phyloP scores from a whole-genome alignment of 2,888 invertebrate genomes.

The Ernsta delagoae region DNA sequence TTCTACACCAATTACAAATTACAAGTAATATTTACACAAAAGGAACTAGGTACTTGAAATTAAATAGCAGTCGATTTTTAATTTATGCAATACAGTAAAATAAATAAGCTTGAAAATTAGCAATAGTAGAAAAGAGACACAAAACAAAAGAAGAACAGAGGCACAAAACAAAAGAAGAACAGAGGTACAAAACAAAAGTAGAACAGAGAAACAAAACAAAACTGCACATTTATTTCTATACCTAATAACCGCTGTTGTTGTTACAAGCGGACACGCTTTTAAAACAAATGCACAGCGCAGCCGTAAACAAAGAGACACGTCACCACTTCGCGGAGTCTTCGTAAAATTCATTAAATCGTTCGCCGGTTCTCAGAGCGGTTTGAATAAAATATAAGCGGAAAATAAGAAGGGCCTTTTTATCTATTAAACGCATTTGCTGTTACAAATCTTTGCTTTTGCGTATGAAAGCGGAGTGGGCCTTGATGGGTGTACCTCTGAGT shows the following conservation, averaged over 20 bases:
- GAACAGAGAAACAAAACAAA: not conserved
- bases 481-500: not conserved
- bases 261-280: not conserved
- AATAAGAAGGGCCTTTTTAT: constrained; percentile 76
- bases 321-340: constrained; percentile 51
- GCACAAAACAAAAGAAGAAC: not conserved
- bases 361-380: constrained; percentile 58
- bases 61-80: too few relatives aligned
- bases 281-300: not conserved
- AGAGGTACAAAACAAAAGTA: too few relatives aligned
- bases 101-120: too few relatives aligned
- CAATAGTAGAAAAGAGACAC: too few relatives aligned
- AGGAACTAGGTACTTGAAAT: too few relatives aligned
- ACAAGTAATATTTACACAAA: too few relatives aligned
- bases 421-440: constrained; percentile 78
- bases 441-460: constrained; percentile 66
- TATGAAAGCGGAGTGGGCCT: constrained; percentile 3
- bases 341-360: constrained; percentile 72
- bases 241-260: not conserved
- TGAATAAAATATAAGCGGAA: constrained; percentile 77
- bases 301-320: constrained; percentile 45
- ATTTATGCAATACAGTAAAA: too few relatives aligned
- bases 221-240: not conserved
- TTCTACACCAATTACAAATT: too few relatives aligned
- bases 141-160: not conserved